These are phyloP conservation scores for Calameuta filiformis DNA, from an alignment of 2,888 invertebrate genomes.

Conservation along the genomic window DNA sequence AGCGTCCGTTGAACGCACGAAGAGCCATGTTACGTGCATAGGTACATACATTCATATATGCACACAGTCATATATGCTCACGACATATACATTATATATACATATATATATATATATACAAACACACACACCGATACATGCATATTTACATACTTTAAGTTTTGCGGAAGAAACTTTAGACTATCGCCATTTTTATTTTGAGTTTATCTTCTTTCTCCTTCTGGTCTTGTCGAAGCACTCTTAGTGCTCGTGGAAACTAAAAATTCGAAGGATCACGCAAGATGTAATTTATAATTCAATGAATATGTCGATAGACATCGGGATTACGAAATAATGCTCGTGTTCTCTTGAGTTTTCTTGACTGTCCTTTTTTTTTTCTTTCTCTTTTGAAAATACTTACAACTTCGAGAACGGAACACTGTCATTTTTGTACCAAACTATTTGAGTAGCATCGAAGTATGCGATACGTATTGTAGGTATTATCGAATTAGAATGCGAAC, in stretches of 20 bases:
- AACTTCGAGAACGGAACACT: slow-evolving; percentile 14
- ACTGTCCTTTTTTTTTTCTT: neutral
- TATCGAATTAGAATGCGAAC: slow-evolving; percentile 15
- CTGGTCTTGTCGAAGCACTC: neutral
- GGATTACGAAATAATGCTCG: neutral
- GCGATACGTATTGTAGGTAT: slow-evolving; percentile 37
- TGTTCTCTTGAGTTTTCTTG: neutral
- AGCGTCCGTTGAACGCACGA: neutral
- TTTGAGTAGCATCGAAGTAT: slow-evolving; percentile 41
- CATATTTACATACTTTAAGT: neutral
- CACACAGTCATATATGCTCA: neutral
- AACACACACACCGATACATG: neutral
- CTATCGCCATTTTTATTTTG: neutral
- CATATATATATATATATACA: no score
- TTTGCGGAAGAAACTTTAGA: neutral
- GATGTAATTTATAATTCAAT: neutral
- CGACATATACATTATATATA: neutral
- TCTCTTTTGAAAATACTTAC: neutral
- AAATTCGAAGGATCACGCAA: neutral
- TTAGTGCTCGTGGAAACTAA: neutral
- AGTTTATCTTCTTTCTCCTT: neutral
- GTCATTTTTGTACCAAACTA: slow-evolving; percentile 55
- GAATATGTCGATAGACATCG: neutral
- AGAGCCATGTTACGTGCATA: neutral
- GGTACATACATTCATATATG: neutral